Percentiles rank a stretch among this genome's conserved stretches.
phyloP scores from a whole-genome alignment of 2,888 invertebrate species.

The Volucella inflata region DNA sequence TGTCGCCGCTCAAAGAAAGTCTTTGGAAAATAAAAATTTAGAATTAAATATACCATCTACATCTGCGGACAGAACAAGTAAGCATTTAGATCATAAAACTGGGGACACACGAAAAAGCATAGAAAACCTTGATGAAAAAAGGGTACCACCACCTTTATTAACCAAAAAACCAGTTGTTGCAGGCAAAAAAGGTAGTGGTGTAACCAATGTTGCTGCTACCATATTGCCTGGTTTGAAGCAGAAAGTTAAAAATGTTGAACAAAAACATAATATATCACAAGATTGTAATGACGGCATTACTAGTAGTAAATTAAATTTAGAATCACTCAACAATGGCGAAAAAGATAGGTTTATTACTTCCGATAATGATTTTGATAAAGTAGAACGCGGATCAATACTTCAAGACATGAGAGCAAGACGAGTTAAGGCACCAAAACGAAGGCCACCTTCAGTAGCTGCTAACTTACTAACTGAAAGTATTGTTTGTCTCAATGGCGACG shows the following conservation, averaged over 20 bases:
- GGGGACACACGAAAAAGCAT: slow-evolving; percentile 81
- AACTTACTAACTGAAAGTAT: slow-evolving; percentile 82
- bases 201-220: slow-evolving; percentile 85
- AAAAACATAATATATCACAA: slow-evolving; percentile 84
- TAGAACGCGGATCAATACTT: slow-evolving; percentile 87
- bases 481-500: slow-evolving; percentile 81
- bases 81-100: slow-evolving; percentile 75
- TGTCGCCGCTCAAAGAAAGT: slow-evolving; percentile 85
- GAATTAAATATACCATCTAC: slow-evolving; percentile 77
- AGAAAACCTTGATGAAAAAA: slow-evolving; percentile 83
- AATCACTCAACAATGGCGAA: slow-evolving; percentile 78
- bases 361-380: slow-evolving; percentile 86
- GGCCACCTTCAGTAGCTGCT: slow-evolving; percentile 86
- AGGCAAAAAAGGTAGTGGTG: slow-evolving; percentile 88
- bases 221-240: slow-evolving; percentile 87
- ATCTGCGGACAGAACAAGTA: slow-evolving; percentile 57
- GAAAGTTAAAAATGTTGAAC: slow-evolving; percentile 85
- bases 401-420: slow-evolving; percentile 87
- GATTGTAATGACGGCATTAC: slow-evolving; percentile 84
- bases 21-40: slow-evolving; percentile 83
- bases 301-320: slow-evolving; percentile 82
- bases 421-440: slow-evolving; percentile 85
- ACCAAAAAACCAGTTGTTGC: slow-evolving; percentile 88
- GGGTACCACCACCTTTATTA: slow-evolving; percentile 84
- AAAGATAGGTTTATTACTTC: slow-evolving; percentile 79